phyloP scores from a whole-genome alignment of 2,888 invertebrate species.

The Pyrgus malvae region DNA sequence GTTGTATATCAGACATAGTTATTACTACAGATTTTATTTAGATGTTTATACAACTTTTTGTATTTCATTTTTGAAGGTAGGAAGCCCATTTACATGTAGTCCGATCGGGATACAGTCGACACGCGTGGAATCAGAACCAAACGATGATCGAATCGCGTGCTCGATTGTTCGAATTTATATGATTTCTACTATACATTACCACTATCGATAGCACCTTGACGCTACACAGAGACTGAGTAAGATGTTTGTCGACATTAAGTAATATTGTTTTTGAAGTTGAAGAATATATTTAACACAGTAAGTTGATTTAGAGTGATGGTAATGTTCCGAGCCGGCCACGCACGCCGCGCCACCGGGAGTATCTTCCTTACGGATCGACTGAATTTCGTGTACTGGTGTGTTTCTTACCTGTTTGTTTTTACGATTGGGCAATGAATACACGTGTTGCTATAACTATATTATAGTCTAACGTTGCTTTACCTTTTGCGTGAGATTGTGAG shows the following conservation, averaged over 20 bases:
- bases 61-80: conserved; percentile 23
- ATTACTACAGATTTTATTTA: conserved; percentile 27
- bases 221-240: conserved; percentile 24
- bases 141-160: not conserved
- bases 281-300: not conserved
- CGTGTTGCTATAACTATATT: conserved; percentile 81
- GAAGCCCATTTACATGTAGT: conserved; percentile 20
- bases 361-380: conserved; percentile 64
- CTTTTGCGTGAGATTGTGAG: conserved; percentile 83
- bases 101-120: not conserved
- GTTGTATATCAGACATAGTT: conserved; percentile 25
- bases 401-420: conserved; percentile 64
- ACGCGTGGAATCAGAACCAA: not conserved
- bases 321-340: conserved; percentile 36
- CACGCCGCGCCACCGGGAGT: conserved; percentile 42
- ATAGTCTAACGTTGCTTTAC: conserved; percentile 83
- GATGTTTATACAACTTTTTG: conserved; percentile 26
- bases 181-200: conserved; percentile 21
- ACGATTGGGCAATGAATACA: conserved; percentile 74
- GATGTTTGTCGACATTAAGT: conserved; percentile 18
- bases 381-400: conserved; percentile 65
- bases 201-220: conserved; percentile 22
- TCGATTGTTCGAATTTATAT: conserved; percentile 17
- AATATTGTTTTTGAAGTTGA: conserved; percentile 17
- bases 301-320: not conserved